These are phyloP conservation scores for Acyrthosiphon pisum DNA, from an alignment of 1,140 invertebrate species.

Conservation along the genomic window DNA sequence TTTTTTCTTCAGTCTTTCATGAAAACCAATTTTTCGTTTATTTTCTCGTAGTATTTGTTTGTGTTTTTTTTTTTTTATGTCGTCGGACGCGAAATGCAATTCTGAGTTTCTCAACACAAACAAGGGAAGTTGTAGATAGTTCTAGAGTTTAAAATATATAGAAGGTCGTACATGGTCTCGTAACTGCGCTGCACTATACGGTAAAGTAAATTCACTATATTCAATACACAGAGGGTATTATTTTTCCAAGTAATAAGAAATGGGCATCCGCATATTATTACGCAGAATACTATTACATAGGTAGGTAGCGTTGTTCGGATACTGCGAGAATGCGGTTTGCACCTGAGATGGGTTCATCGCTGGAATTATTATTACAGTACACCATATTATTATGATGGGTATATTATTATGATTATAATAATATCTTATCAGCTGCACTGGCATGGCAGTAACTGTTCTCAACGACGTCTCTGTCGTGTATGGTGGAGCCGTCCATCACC, in stretches of 20 bases:
- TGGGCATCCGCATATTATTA: not conserved
- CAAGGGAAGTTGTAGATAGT: not conserved
- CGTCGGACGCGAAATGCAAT: not conserved
- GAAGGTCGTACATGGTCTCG: not conserved
- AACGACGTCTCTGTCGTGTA: not conserved
- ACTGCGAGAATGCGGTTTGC: not conserved
- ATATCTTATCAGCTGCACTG: not conserved
- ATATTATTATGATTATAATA: not conserved
- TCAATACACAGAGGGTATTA: no score
- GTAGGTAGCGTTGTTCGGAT: not conserved
- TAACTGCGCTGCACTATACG: no score
- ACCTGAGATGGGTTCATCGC: not conserved
- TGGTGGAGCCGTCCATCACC: not conserved
- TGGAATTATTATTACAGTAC: not conserved
- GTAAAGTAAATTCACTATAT: not conserved
- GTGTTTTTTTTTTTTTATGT: not conserved
- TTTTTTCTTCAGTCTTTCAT: not conserved
- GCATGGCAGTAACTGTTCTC: not conserved
- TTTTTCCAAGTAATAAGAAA: not conserved
- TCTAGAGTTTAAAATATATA: not conserved
- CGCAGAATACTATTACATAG: not conserved
- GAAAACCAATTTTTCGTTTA: slow-evolving; percentile 13
- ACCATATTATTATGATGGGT: not conserved
- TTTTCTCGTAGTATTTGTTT: not conserved
- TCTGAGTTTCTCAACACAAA: not conserved